phyloP scores from a whole-genome alignment of 2,797 vertebrate species.

The Macropodus opercularis region DNA sequence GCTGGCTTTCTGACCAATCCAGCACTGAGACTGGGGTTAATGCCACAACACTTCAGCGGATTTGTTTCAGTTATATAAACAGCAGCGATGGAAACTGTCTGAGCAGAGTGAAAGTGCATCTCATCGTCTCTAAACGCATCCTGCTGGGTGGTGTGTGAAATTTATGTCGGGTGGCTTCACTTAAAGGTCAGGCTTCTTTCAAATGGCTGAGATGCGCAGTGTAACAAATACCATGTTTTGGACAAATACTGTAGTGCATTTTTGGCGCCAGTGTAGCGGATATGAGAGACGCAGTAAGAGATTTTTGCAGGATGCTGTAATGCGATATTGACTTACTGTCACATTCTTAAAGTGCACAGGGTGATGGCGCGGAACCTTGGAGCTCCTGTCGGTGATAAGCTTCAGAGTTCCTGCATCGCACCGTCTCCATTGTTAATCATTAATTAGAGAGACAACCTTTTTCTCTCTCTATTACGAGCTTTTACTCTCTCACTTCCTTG shows the following conservation, averaged over 20 bases:
- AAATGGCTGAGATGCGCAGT: slow-evolving; percentile 7
- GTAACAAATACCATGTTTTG: neutral
- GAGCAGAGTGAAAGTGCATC: neutral
- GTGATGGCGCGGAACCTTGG: neutral
- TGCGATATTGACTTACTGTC: slow-evolving; percentile 16
- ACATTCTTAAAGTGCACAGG: neutral
- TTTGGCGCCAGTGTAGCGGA: neutral
- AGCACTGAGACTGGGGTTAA: no score
- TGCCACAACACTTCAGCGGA: neutral
- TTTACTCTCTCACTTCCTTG: no score
- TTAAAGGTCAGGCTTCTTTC: slow-evolving; percentile 8
- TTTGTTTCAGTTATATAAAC: neutral
- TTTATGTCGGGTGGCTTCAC: neutral
- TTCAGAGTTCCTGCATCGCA: slow-evolving; percentile 1
- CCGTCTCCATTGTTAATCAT: slow-evolving; percentile 14
- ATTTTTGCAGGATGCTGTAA: neutral
- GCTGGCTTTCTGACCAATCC: neutral
- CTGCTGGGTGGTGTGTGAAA: neutral
- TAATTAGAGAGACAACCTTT: neutral
- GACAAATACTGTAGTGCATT: neutral
- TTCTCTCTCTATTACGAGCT: neutral
- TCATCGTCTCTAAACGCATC: no score
- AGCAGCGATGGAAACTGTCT: neutral
- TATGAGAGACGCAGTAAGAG: neutral
- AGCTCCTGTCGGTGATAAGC: slow-evolving; percentile 3